Evolutionary conservation across 2,797 vertebrate species (phyloP), one percentile per base, ranked within the genome.

Genomic region (Poecile montanus): DNA sequence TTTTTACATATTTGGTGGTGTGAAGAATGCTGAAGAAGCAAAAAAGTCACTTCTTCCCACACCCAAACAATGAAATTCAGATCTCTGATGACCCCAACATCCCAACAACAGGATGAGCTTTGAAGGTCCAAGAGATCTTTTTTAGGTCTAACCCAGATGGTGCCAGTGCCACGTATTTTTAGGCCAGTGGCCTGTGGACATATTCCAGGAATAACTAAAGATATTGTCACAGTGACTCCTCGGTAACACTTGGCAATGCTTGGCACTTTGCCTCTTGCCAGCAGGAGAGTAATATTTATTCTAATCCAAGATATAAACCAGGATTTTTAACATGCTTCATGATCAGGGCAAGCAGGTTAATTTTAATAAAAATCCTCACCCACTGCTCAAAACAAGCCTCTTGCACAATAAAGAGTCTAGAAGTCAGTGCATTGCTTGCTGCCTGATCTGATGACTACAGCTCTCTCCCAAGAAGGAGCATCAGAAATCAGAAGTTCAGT

Each of bases 191-290:
- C 91, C 68, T 91, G 62, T 0, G 3, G 96, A 68, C 82, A 81
- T 81, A 78, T 72, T 95, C 94, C 93, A 94, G 76, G 76, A 95
- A 85, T 66, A 93, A 74, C 65, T 47, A 7, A 61, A 93, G 92
- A 95, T 71, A 91, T 6, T 95, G 93, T 75, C 87, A 85, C 3
- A 0, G 47, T 65, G 61, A 83, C 63, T 89, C 76, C 60, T 57
- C 8, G 3, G 81, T 63, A 83, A 87, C 91, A 91, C 68, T 95
- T 94, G 90, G 88, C 75, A 76, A 47, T 47, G 62, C 66, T 72
- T 85, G 80, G 90, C 93, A 84, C 54, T 7, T 20, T 0, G 40
- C 92, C 92, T 92, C 47, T 42, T 92, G 89, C 93, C 92, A 95
- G 68, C 61, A 75, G 40, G 20, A 83, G 36, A 91, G 34, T 56